Evolutionary conservation across 1,140 invertebrate species (phyloP), one percentile per base, ranked within the genome.

Genomic region (Anadara kagoshimensis): DNA sequence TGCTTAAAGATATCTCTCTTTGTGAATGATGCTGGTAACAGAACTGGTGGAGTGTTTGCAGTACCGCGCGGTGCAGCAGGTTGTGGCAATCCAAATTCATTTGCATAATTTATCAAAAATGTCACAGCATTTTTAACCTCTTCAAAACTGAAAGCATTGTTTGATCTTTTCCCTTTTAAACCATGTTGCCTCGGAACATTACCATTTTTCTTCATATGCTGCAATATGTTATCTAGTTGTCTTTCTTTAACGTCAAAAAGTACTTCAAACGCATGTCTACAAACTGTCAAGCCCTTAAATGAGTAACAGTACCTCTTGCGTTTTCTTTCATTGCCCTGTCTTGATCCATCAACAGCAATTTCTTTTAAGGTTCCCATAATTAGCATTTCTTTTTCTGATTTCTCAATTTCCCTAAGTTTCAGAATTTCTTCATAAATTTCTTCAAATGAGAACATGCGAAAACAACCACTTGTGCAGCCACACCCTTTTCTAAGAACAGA

Each of bases 41-140:
- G 44, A 12, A 45, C 44, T 12, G 58, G 18, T 43, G 26, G 26
- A 18, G 36, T 41, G 7, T n/a, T n/a, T 16, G 20, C 43, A 63
- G 41, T 44, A 4, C 41, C 61, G 14, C 61, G 2, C 10, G 43
- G 5, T 45, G 61, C 43, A 11, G 36, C 3, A 16, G 61, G n/a
- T 45, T 63, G 61, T 14, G 43, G 43, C 24, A 63, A 24, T n/a
- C 61, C 61, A 47, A 63, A 44, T 44, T 63, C 61, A 18, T 47
- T 22, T 45, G 43, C 43, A 11, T 63, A 45, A 20, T 20, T 63
- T 24, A 45, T 12, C 22, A 61, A 16, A 36, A 36, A 61, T 4
- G 24, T 8, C 7, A 26, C 43, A 16, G 36, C 16, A 10, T 29
- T 22, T 61, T 61, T 36, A 29, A 26, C 29, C 36, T 29, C 58